phyloP scores from a whole-genome alignment of 2,113 vertebrate species.

The Chloropsis hardwickii region DNA sequence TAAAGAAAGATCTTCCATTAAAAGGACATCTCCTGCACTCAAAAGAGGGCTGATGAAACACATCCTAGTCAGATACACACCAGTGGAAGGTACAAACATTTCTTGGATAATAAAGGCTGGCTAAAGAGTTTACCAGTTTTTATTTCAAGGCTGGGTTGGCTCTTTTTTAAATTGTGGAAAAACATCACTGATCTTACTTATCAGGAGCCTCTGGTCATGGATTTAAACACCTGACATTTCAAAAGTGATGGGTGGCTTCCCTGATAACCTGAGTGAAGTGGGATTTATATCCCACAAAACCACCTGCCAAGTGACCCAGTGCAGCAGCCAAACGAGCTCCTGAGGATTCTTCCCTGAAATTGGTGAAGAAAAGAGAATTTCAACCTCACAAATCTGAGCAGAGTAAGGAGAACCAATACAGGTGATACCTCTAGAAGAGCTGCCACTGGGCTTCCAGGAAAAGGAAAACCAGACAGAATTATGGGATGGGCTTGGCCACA shows the following conservation, averaged over 20 bases:
- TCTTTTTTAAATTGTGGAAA: not conserved
- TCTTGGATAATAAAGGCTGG: not conserved
- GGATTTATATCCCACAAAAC: not conserved
- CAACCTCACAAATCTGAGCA: not conserved
- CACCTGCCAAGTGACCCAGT: not conserved
- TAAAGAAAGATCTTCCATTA: not conserved
- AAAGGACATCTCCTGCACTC: not conserved
- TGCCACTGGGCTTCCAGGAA: not conserved
- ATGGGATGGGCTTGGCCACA: rapidly evolving
- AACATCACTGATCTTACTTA: not conserved
- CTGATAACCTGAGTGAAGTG: not conserved
- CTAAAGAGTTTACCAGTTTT: not conserved
- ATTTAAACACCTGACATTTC: not conserved
- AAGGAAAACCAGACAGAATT: not conserved
- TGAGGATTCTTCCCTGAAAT: not conserved
- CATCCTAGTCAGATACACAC: too few species aligned
- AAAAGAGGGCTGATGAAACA: not conserved
- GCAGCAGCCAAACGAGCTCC: not conserved
- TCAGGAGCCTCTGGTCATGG: not conserved
- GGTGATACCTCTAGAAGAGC: not conserved
- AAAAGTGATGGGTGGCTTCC: not conserved
- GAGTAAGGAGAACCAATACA: not conserved
- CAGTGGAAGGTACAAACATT: rapidly evolving
- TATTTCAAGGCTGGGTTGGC: not conserved
- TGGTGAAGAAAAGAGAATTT: not conserved